Conservation (phyloP, 2,113 vertebrate species). For the Microtus oregoni region DNA sequence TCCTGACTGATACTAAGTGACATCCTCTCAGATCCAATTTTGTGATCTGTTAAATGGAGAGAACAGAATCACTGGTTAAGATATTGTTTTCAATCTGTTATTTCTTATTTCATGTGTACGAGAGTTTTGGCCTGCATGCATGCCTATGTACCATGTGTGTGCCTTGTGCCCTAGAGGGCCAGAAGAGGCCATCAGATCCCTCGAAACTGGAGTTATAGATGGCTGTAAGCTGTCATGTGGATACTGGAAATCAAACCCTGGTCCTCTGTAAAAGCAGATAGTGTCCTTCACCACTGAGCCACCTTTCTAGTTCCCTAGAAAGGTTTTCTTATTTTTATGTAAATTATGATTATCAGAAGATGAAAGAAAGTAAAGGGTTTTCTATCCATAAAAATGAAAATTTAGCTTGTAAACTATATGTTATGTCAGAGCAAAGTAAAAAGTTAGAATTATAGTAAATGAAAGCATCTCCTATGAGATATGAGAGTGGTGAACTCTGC, state of each 20-base stretch:
- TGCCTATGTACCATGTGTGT: not conserved
- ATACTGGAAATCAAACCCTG: not conserved
- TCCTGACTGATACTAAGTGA: not conserved
- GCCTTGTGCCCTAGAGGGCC: not conserved
- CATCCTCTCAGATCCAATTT: not conserved
- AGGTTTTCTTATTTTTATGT: not conserved
- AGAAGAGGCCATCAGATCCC: not conserved
- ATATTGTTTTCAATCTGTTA: not conserved
- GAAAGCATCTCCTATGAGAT: slow-evolving; percentile 26
- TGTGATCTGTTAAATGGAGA: not conserved
- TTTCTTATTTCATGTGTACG: not conserved
- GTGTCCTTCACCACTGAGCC: not conserved
- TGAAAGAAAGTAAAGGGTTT: not conserved
- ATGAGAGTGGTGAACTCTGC: not conserved
- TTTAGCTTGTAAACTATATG: not conserved
- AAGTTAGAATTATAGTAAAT: not conserved
- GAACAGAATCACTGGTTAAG: not conserved
- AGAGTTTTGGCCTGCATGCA: not conserved
- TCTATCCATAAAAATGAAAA: not conserved
- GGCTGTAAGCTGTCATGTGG: not conserved
- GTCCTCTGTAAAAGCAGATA: not conserved
- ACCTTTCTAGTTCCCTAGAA: not conserved
- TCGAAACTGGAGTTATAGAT: not conserved
- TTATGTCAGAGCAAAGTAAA: not conserved
- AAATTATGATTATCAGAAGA: not conserved